Conservation (phyloP, 2,888 invertebrate species). For the Blera fallax region DNA sequence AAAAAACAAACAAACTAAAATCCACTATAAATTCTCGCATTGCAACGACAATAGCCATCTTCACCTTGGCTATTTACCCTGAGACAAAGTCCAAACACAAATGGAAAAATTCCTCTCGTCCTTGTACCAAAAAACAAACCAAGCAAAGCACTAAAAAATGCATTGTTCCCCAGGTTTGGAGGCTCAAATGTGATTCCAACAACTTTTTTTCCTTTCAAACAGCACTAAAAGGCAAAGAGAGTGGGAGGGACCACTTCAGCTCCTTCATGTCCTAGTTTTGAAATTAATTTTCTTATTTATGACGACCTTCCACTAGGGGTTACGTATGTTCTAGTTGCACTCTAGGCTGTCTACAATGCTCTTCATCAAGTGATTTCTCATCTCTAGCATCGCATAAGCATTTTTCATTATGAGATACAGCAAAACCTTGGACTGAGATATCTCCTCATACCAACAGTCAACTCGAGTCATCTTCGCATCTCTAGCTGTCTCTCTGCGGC, state of each 20-base stretch:
- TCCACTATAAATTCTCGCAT: too few relatives aligned
- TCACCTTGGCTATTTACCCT: neutral
- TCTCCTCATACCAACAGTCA: neutral
- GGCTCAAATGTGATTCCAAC: neutral
- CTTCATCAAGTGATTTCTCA: neutral
- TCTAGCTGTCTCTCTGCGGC: neutral
- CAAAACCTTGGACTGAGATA: constrained; percentile 18
- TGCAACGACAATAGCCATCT: neutral
- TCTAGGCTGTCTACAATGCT: neutral
- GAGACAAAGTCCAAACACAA: neutral
- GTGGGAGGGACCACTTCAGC: neutral
- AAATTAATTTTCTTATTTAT: neutral
- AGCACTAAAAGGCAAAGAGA: neutral
- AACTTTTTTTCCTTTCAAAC: neutral
- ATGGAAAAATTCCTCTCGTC: neutral
- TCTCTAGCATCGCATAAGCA: neutral
- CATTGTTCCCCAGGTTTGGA: neutral
- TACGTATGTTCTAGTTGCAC: neutral
- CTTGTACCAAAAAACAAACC: constrained; percentile 1
- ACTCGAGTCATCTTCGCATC: neutral
- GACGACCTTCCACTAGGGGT: constrained; percentile 31
- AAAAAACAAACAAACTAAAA: too few relatives aligned
- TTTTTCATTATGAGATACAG: neutral
- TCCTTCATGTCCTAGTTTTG: constrained; percentile 27
- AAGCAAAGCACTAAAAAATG: neutral